phyloP scores from a whole-genome alignment of 2,113 vertebrate genomes.

The Edolisoma coerulescens region DNA sequence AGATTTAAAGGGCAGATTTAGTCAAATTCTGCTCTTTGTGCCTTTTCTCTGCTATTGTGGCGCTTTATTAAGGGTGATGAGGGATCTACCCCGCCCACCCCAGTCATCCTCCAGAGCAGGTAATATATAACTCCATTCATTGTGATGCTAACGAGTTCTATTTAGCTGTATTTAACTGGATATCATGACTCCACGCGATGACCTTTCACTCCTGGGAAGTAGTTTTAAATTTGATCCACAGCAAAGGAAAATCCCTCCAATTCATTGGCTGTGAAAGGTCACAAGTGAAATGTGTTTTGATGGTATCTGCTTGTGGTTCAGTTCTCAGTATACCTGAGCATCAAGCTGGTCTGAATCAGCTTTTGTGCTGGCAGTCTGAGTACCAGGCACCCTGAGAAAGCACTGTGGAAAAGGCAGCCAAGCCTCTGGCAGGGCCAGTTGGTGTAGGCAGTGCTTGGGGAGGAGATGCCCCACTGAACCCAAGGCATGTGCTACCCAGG shows the following conservation, averaged over 20 bases:
- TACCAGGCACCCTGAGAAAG: slow-evolving; percentile 64
- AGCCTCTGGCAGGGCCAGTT: neutral
- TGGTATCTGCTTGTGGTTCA: slow-evolving; percentile 75
- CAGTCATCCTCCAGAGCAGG: slow-evolving; percentile 68
- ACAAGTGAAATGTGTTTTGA: slow-evolving; percentile 83
- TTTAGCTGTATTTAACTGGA: slow-evolving; percentile 82
- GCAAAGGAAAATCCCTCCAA: slow-evolving; percentile 78
- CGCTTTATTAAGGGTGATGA: slow-evolving; percentile 54
- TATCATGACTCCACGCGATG: slow-evolving; percentile 73
- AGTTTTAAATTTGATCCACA: slow-evolving; percentile 79
- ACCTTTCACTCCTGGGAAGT: slow-evolving; percentile 82
- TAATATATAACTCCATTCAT: slow-evolving; percentile 78
- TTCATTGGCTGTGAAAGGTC: slow-evolving; percentile 82
- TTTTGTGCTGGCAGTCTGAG: slow-evolving; percentile 71
- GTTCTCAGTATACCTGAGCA: slow-evolving; percentile 77
- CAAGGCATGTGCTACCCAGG: neutral
- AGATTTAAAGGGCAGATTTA: slow-evolving; percentile 55
- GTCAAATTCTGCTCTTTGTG: slow-evolving; percentile 59
- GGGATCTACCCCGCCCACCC: slow-evolving; percentile 42
- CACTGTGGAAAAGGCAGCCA: slow-evolving; percentile 31
- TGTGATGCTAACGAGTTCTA: slow-evolving; percentile 82
- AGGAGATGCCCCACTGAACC: neutral
- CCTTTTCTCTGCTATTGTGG: slow-evolving; percentile 11
- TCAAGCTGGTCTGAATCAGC: slow-evolving; percentile 69
- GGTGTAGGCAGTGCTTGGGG: neutral